Base-by-base conservation (phyloP, 2,113 vertebrate genomes). In the Meleagris gallopavo region DNA sequence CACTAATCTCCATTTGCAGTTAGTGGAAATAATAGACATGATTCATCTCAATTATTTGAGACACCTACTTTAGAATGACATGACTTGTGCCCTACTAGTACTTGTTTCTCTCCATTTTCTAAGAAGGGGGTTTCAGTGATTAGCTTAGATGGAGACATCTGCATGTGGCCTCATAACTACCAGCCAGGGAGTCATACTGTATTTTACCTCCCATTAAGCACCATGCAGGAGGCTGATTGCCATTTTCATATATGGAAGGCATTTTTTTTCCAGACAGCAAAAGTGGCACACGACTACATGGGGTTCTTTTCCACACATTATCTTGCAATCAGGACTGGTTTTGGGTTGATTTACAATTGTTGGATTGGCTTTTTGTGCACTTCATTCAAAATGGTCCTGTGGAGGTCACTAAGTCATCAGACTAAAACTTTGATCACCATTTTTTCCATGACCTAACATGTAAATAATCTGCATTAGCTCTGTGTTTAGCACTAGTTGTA, bases 201-300 rank as follows among this genome's bases (percentile, higher is more conserved):
- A 94, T 96, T 96, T 96, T 96, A 96, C 90, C 94, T 96, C 94
- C 96, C 96, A 96, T 96, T 96, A 96, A 93, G 95, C 86, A 88
- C 95, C 73, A 83, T 32, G 92, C 90, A 94, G 92, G 95, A 94
- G 94, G 94, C 2, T 96, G 95, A 96, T 96, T 96, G 90, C 73
- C 92, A 64, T 95, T 95, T 96, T 96, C 94, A 92, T 93, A 86
- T 67, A 43, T 93, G 80, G 86, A 95, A 94, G 41, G 69, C 78
- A 38, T 81, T 96, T 87, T 57, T 94, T 86, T 90, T 52, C 65
- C 76, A 78, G 90, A 64, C 52, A 88, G 69, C 57, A 55, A 75
- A 94, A 95, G 73, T 78, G 69, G 86, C 86, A 93, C 86, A 94
- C 5, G 1, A 84, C 83, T 88, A 88, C 71, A 62, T 81, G 73